Evolutionary conservation across 1,140 invertebrate genomes (phyloP).

Genomic region (Tetranychus cinnabarinus): DNA sequence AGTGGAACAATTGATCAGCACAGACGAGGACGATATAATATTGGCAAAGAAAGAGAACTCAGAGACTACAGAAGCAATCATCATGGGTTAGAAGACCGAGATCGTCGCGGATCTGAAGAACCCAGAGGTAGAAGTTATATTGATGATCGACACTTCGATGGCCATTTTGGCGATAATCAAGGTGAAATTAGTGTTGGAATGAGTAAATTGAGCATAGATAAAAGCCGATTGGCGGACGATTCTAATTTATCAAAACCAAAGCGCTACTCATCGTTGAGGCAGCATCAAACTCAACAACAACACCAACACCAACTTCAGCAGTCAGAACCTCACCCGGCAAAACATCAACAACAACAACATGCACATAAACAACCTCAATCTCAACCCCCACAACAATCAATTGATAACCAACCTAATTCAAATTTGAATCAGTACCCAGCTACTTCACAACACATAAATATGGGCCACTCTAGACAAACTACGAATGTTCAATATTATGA

Average conservation of each 20-base stretch:
- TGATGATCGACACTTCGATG: not conserved
- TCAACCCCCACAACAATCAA: not conserved
- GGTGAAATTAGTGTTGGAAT: too few relatives aligned
- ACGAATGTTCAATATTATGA: not conserved
- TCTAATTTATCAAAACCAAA: slow-evolving; percentile 20
- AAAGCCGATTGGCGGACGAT: too few relatives aligned
- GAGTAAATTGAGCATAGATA: too few relatives aligned
- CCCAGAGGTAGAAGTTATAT: not conserved
- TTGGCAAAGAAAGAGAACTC: not conserved
- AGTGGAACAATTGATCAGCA: not conserved
- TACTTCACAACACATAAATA: not conserved
- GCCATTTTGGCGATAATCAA: too few relatives aligned
- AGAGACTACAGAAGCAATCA: not conserved
- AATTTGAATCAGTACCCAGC: not conserved
- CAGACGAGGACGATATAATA: too few relatives aligned
- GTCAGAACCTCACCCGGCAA: not conserved
- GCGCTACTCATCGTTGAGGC: slow-evolving; percentile 44
- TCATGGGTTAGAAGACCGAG: not conserved
- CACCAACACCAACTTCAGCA: not conserved
- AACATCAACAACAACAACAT: not conserved
- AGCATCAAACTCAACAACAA: slow-evolving; percentile 17
- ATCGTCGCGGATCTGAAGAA: not conserved
- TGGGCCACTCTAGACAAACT: not conserved
- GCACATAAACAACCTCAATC: not conserved
- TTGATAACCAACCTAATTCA: not conserved